A percentile compares a stretch with the other conserved stretches of the same genome.
phyloP scores from a whole-genome alignment of 2,888 invertebrate genomes.

The Bimastos eiseni region DNA sequence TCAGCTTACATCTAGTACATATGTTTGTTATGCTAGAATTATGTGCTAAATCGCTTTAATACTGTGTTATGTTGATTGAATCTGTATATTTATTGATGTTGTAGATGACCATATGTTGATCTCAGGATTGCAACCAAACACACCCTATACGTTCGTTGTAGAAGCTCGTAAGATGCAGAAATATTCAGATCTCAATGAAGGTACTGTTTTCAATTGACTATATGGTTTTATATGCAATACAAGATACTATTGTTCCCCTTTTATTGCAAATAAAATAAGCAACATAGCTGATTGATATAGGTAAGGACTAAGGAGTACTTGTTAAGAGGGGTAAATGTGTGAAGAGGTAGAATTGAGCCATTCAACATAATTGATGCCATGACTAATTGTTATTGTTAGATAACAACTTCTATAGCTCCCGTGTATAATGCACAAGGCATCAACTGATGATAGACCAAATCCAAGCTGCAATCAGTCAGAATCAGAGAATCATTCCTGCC shows the following conservation, averaged over 20 bases:
- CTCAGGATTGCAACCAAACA: constrained; percentile 55
- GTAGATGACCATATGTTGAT: constrained; percentile 59
- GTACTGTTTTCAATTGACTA: neutral
- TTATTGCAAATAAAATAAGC: neutral
- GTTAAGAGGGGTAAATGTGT: neutral
- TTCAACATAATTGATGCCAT: neutral
- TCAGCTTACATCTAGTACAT: neutral
- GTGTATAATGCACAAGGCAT: no score
- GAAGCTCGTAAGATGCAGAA: constrained; percentile 60
- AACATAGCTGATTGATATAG: neutral
- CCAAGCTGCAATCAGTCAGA: no score
- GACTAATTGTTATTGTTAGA: neutral
- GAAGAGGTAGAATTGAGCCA: neutral
- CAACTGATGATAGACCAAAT: no score
- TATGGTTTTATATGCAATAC: neutral
- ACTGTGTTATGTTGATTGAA: neutral
- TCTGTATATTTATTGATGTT: neutral
- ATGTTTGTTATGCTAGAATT: neutral
- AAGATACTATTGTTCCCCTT: neutral
- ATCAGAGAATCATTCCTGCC: no score
- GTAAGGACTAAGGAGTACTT: neutral
- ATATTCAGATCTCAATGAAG: constrained; percentile 54
- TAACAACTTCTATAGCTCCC: no score
- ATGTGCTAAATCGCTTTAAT: neutral
- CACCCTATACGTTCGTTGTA: constrained; percentile 59